A percentile compares a stretch with the other conserved stretches of the same genome.
phyloP scores from a whole-genome alignment of 2,113 vertebrate species.

The Pelecanus crispus region DNA sequence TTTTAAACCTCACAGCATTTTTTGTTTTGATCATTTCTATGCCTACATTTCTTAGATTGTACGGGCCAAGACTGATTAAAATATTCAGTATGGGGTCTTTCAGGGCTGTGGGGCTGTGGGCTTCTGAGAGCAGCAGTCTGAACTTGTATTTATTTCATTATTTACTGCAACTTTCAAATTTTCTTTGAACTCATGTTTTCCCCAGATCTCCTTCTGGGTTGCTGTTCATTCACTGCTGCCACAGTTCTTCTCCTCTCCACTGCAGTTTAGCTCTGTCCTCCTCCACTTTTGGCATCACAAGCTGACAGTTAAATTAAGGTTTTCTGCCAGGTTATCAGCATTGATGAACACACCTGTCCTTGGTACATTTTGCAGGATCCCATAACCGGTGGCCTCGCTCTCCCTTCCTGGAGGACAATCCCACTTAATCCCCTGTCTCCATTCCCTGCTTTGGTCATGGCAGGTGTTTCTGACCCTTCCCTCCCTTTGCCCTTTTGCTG shows the following conservation, averaged over 20 bases:
- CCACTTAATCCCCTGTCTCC: neutral
- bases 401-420: neutral
- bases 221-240: neutral
- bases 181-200: neutral
- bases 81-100: neutral
- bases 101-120: neutral
- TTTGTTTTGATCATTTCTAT: neutral
- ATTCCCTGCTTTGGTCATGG: rapidly evolving
- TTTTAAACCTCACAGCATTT: neutral
- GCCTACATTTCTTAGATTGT: neutral
- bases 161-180: neutral
- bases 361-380: neutral
- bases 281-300: neutral
- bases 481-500: neutral
- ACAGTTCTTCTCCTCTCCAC: neutral
- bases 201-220: neutral
- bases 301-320: neutral
- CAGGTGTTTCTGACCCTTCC: neutral
- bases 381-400: rapidly evolving
- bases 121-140: neutral
- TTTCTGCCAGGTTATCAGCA: neutral
- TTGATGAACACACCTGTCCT: rapidly evolving
- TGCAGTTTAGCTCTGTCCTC: neutral
- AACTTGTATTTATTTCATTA: neutral
- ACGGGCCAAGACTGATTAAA: neutral